phyloP scores from a whole-genome alignment of 2,888 invertebrate genomes.

The Diarsia brunnea region DNA sequence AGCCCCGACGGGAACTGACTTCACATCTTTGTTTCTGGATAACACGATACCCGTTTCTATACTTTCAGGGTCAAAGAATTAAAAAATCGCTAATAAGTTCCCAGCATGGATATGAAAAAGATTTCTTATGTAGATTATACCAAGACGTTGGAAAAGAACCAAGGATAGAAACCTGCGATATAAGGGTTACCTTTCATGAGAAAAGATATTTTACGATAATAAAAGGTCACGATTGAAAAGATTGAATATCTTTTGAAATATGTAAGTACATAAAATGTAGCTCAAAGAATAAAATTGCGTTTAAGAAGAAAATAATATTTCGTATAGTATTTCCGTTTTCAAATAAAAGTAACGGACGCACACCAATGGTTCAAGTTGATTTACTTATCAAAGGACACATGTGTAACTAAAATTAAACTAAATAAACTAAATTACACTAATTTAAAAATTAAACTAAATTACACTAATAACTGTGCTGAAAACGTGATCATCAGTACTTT shows the following conservation, averaged over 20 bases:
- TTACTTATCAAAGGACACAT: too few species aligned
- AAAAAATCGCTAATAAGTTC: background rate
- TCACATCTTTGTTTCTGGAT: background rate
- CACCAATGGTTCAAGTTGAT: background rate
- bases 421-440: too few species aligned
- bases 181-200: slow-evolving; percentile 5
- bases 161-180: slow-evolving; percentile 11
- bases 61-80: background rate
- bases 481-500: too few species aligned
- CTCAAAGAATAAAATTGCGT: slow-evolving; percentile 3
- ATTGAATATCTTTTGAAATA: slow-evolving; percentile 11
- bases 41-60: background rate
- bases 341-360: background rate
- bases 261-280: background rate
- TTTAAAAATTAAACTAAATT: too few species aligned
- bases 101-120: background rate
- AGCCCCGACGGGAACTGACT: too few species aligned
- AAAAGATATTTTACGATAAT: slow-evolving; percentile 5
- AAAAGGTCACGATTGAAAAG: slow-evolving; percentile 7
- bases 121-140: background rate
- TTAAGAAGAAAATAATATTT: background rate
- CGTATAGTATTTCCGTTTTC: background rate
- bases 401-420: too few species aligned
- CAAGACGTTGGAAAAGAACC: slow-evolving; percentile 6
- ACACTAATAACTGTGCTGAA: too few species aligned